Evolutionary conservation across 2,113 vertebrate species (phyloP).

Genomic region (Butastur rufipennis): DNA sequence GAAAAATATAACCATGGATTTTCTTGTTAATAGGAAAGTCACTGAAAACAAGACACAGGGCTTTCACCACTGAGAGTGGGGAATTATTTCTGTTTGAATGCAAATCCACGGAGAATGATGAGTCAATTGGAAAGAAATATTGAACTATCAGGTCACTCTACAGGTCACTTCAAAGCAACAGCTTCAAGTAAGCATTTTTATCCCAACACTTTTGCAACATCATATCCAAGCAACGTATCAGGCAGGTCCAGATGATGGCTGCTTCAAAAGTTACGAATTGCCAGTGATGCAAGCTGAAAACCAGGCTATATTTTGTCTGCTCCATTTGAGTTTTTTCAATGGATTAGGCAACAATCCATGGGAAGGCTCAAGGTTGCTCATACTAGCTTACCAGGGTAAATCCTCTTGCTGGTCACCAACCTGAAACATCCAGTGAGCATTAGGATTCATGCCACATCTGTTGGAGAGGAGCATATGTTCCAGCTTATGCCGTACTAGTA

Average conservation of each 20-base stretch:
- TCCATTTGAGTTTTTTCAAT: not conserved
- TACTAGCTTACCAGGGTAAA: not conserved
- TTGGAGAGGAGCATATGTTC: not conserved
- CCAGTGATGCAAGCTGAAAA: not conserved
- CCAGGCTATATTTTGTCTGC: not conserved
- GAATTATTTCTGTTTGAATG: not conserved
- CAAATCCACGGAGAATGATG: not conserved
- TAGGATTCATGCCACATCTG: not conserved
- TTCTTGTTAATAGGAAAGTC: not conserved
- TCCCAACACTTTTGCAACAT: not conserved
- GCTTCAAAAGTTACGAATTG: not conserved
- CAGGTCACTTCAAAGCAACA: not conserved
- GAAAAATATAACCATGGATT: not conserved
- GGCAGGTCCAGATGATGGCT: not conserved
- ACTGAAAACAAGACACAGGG: not conserved
- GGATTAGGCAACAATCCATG: not conserved
- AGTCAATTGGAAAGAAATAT: not conserved
- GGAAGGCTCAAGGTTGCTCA: not conserved
- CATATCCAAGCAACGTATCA: not conserved
- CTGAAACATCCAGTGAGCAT: not conserved
- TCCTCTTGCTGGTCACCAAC: not conserved
- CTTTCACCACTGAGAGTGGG: not conserved
- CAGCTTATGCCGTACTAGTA: not conserved
- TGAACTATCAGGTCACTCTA: not conserved
- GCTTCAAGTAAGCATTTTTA: not conserved